Percentiles rank a stretch among this genome's conserved stretches.
Conservation (phyloP, 1,140 invertebrate species). For the Akabosia matsudoensis region DNA sequence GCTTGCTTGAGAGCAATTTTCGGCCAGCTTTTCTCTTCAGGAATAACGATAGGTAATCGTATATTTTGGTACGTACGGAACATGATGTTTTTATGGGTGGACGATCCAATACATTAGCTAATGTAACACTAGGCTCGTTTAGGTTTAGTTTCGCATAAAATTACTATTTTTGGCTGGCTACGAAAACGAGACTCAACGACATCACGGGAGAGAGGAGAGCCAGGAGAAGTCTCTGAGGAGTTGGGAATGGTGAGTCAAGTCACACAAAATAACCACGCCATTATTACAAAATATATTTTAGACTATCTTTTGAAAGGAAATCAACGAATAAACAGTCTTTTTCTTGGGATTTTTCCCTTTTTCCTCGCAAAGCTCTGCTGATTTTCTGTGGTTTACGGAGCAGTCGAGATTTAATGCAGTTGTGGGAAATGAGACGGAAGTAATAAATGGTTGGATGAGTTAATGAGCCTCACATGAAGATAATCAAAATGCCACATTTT, state of each 20-base stretch:
- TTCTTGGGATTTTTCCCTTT: neutral
- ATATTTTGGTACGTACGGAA: too few relatives aligned
- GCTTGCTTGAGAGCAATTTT: neutral
- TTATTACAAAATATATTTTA: too few relatives aligned
- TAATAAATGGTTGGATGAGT: conserved; percentile 25
- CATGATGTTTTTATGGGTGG: neutral
- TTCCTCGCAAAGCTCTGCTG: neutral
- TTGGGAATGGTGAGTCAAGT: too few relatives aligned
- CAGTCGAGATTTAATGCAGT: conserved; percentile 15
- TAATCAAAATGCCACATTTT: conserved; percentile 23
- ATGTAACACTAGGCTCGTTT: neutral
- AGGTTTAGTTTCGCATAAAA: conserved; percentile 12
- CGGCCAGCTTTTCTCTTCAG: neutral
- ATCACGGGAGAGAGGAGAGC: neutral
- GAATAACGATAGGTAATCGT: neutral
- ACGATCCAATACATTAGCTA: neutral
- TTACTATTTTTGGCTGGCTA: conserved; percentile 8
- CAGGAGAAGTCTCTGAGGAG: neutral
- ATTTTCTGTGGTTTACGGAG: neutral
- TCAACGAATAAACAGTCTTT: neutral
- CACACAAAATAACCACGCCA: too few relatives aligned
- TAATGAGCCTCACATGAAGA: conserved; percentile 23
- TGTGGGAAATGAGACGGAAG: conserved; percentile 22
- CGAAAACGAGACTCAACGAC: too few relatives aligned
- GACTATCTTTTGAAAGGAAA: too few relatives aligned